Percentiles rank a stretch among this genome's conserved stretches.
phyloP scores from a whole-genome alignment of 2,888 invertebrate genomes.

The Autographa pulchrina region DNA sequence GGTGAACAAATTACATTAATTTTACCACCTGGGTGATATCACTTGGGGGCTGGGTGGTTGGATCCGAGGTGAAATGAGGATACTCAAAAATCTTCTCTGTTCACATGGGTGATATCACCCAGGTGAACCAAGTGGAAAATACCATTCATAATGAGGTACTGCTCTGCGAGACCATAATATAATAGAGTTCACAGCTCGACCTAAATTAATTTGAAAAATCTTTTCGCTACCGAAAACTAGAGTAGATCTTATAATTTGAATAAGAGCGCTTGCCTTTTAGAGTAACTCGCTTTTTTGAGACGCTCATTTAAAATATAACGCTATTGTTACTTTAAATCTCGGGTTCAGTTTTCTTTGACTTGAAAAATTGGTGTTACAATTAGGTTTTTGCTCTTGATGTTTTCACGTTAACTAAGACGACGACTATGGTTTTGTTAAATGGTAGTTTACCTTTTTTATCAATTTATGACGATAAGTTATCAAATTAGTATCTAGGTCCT shows the following conservation, averaged over 20 bases:
- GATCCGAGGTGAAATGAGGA: too few species aligned
- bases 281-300: conserved; percentile 2
- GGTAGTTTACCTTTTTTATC: conserved; percentile 1
- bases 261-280: background rate
- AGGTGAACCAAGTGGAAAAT: too few species aligned
- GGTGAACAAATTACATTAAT: too few species aligned
- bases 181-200: conserved; percentile 14
- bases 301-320: conserved; percentile 4
- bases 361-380: background rate
- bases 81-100: too few species aligned
- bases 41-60: too few species aligned
- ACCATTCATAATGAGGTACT: conserved; percentile 45
- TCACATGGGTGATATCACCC: too few species aligned
- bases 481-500: background rate
- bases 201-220: conserved; percentile 17
- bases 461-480: background rate
- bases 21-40: too few species aligned
- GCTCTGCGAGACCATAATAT: conserved; percentile 6
- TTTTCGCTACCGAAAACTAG: conserved; percentile 5
- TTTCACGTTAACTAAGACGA: background rate
- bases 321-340: background rate
- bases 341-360: background rate
- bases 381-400: background rate
- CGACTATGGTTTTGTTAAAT: too few species aligned
- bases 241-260: background rate